phyloP scores from a whole-genome alignment of 2,113 vertebrate species.

The Tetraodon nigroviridis region DNA sequence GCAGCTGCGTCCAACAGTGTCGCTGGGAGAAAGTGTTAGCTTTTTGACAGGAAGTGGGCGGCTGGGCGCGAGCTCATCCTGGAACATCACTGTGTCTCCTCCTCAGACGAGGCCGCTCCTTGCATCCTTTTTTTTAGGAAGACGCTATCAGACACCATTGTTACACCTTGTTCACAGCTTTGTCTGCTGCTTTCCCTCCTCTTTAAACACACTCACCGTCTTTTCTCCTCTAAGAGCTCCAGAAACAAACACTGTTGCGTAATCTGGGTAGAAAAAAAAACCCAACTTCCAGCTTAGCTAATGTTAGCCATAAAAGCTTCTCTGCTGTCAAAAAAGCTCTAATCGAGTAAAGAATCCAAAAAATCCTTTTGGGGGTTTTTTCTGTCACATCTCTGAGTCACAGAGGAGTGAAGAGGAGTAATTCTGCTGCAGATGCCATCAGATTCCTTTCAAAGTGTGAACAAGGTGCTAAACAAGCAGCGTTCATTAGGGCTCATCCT shows the following conservation, averaged over 20 bases:
- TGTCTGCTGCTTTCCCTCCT: constrained; percentile 17
- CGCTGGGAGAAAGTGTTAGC: constrained; percentile 60
- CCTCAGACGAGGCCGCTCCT: constrained; percentile 54
- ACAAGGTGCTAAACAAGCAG: constrained; percentile 48
- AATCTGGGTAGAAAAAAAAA: constrained; percentile 8
- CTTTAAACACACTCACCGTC: constrained; percentile 1
- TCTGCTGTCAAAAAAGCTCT: background rate
- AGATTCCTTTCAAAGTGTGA: constrained; percentile 43
- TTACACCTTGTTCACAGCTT: constrained; percentile 62
- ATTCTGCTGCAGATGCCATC: constrained; percentile 1
- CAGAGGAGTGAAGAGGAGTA: too few relatives aligned
- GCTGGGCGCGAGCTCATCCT: constrained; percentile 45
- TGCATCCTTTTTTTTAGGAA: constrained; percentile 50
- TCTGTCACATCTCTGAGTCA: background rate
- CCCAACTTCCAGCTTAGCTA: background rate
- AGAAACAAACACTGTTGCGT: constrained; percentile 5
- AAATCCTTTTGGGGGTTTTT: background rate
- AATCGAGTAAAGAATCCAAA: background rate
- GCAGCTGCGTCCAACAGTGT: constrained; percentile 47
- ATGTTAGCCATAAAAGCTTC: background rate
- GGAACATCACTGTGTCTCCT: constrained; percentile 71
- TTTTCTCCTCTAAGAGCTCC: constrained; percentile 19
- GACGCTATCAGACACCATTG: constrained; percentile 46
- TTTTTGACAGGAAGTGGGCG: constrained; percentile 51
- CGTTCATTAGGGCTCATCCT: constrained; percentile 29